Evolutionary conservation across 2,888 invertebrate species (phyloP), one percentile per base, ranked within the genome.

Genomic region (Argynnis bischoffii): DNA sequence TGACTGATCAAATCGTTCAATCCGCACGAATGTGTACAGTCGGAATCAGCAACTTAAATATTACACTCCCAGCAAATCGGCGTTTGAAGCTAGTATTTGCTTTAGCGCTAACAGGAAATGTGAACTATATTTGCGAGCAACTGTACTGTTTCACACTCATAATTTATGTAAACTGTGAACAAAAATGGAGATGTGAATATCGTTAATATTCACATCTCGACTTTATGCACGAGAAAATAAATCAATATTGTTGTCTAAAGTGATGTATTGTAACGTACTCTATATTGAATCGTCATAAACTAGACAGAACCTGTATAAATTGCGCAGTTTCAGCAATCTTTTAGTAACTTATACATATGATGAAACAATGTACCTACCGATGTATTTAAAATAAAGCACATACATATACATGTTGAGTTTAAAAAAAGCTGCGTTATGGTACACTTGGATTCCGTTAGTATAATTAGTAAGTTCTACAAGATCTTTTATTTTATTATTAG

Each of bases 131-230:
- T 31, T n/a, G 48, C 21, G 13, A n/a, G n/a, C 2, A 26, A 8
- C 59, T 59, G 48, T 59, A 59, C 59, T 5, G 13, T 48, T 48
- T 59, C 59, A 59, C 59, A 59, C 59, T n/a, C n/a, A 59, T 15
- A 48, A 59, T 48, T 59, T 59, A 26, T 48, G 11, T 59, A 4
- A 59, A 26, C 26, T 35, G 35, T 35, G 6, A 35, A 35, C 35
- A 8, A 8, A 35, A 35, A 35, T 35, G 35, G 35, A 35, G 35
- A 1, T 35, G 35, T 35, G 35, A 35, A 35, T 35, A 35, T 35
- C 8, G 6, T 26, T 59, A 21, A 59, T 48, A 59, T 59, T 59
- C 47, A 31, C n/a, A 59, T 26, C 46, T 59, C 13, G 57, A 21
- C 47, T 57, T 47, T 57, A 8, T 35, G 15, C 57, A 57, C 26